These are phyloP conservation scores for Pelmatolapia mariae DNA, from an alignment of 2,113 vertebrate genomes.

Conservation along the genomic window DNA sequence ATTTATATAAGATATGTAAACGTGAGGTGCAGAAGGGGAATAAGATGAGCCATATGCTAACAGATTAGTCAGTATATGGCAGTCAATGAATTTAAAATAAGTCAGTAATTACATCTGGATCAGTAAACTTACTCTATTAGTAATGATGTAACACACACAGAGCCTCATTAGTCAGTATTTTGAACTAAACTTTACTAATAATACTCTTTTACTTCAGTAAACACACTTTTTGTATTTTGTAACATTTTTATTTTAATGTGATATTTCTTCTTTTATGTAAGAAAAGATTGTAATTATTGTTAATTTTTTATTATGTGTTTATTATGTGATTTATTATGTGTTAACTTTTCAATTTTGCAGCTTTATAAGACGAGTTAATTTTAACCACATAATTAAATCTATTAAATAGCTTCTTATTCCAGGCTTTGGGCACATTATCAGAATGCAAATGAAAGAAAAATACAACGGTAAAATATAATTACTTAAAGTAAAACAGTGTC, in stretches of 20 bases:
- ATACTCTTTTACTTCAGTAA: not conserved
- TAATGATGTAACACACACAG: not conserved
- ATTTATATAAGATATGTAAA: not conserved
- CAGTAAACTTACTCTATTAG: not conserved
- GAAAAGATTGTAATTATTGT: not conserved
- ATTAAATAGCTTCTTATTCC: not conserved
- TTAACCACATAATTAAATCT: not conserved
- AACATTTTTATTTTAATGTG: not conserved
- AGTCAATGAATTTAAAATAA: not conserved
- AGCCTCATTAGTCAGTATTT: not conserved
- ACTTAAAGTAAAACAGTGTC: not conserved
- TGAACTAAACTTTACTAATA: not conserved
- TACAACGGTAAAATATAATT: accelerated
- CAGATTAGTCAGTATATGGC: not conserved
- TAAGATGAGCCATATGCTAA: not conserved
- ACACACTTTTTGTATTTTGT: not conserved
- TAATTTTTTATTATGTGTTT: not conserved
- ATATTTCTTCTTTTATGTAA: not conserved
- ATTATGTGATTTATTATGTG: not conserved
- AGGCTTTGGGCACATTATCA: not conserved
- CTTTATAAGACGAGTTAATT: not conserved
- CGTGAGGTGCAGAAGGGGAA: not conserved
- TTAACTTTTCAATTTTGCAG: not conserved
- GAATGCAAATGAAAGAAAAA: not conserved
- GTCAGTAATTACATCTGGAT: not conserved